Base-by-base conservation (phyloP, 2,113 vertebrate species). In the Merops nubicus region DNA sequence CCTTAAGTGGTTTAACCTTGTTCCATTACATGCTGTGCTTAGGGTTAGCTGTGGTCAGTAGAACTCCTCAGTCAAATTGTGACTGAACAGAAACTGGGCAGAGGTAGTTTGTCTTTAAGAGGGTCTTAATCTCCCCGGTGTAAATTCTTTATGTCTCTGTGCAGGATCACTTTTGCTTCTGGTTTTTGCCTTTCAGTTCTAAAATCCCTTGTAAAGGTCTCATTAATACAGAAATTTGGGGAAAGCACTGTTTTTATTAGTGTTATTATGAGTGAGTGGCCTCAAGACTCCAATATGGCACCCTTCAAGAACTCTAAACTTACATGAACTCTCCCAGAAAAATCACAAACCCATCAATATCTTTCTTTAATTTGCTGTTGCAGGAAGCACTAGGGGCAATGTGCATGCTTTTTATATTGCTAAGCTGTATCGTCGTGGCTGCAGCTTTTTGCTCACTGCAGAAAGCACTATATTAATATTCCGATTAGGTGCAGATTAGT, bases 401-500 rank as follows among this genome's bases (percentile, higher is more conserved):
- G 11, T 91, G 21, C 38, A 10, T 69, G 45, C 31, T 91, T 91
- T 96, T 69, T 56, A 26, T 77, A 26, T 62, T 57, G 21, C 47
- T 57, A 31, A 77, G 29, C 80, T 94, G 93, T 89, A 78, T 85
- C 0, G 4, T 76, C 64, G 63, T 84, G 76, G 57, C 62, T 87
- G 28, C 51, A 67, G 59, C 34, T 56, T 89, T 74, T 67, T 63
- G 34, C 40, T 87, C 22, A 14, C 53, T 72, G 34, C 56, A 88
- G 91, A 90, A 87, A 5, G 2, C 13, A 18, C 80, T 95, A 29
- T 45, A 54, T 92, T 87, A 94, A 84, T 76, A 57, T 84, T 92
- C 74, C 83, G 60, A 54, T 94, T 85, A 96, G 76, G 81, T 83
- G 89, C 60, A 93, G 77, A 90, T 95, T 84, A 56, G 29, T 42